Evolutionary conservation across 2,888 invertebrate species (phyloP).

Genomic region (Drosophila nr. medialis): DNA sequence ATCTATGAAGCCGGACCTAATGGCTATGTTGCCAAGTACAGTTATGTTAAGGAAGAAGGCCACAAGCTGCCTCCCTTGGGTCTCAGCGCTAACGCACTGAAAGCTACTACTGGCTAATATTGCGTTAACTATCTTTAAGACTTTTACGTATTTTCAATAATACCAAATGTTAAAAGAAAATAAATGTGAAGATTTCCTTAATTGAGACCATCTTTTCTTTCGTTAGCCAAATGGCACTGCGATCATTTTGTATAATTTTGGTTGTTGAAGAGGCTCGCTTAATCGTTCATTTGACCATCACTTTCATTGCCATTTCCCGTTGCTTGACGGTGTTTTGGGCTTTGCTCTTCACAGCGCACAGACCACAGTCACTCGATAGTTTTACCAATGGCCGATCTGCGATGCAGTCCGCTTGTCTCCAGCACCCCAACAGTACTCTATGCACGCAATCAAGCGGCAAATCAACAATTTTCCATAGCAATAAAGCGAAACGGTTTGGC

Average conservation of each 20-base stretch:
- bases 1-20: slow-evolving; percentile 37
- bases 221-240: neutral
- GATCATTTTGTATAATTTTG: slow-evolving; percentile 22
- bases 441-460: slow-evolving; percentile 80
- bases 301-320: slow-evolving; percentile 41
- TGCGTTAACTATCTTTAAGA: neutral
- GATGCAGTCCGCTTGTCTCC: slow-evolving; percentile 1
- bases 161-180: neutral
- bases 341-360: slow-evolving; percentile 56
- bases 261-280: slow-evolving; percentile 26
- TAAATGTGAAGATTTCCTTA: neutral
- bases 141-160: neutral
- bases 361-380: slow-evolving; percentile 63
- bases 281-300: slow-evolving; percentile 41
- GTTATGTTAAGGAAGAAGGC: neutral
- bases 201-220: slow-evolving; percentile 1
- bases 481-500: slow-evolving; percentile 76
- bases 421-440: slow-evolving; percentile 39
- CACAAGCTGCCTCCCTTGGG: neutral
- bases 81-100: slow-evolving; percentile 18
- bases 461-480: slow-evolving; percentile 80
- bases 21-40: slow-evolving; percentile 46
- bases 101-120: slow-evolving; percentile 24
- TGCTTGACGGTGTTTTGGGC: slow-evolving; percentile 38
- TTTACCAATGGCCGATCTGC: slow-evolving; percentile 29